These are phyloP conservation scores for Himalopsyche japonica DNA, from an alignment of 2,888 invertebrate species.

Conservation along the genomic window DNA sequence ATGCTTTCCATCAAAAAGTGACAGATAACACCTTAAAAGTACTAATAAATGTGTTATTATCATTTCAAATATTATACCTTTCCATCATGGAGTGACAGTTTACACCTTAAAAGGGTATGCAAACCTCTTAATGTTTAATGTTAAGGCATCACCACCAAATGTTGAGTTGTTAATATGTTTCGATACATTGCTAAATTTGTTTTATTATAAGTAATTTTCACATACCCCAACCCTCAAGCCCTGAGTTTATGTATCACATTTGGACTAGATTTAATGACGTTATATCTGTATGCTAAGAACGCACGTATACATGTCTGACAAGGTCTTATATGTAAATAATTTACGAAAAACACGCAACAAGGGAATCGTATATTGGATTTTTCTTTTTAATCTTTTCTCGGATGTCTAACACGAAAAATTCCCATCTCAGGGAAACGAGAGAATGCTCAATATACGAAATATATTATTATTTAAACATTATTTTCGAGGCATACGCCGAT, in stretches of 20 bases:
- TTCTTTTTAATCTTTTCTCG: background rate
- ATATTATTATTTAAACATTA: background rate
- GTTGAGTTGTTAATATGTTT: too few relatives aligned
- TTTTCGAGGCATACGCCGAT: too few relatives aligned
- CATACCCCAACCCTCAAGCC: background rate
- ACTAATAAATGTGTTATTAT: too few relatives aligned
- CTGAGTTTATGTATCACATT: background rate
- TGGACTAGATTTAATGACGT: background rate
- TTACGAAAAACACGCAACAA: background rate
- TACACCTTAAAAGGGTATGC: too few relatives aligned
- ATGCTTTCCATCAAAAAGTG: too few relatives aligned
- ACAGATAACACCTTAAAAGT: too few relatives aligned
- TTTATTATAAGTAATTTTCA: too few relatives aligned
- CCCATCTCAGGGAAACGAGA: background rate
- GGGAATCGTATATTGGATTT: background rate
- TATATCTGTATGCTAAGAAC: background rate
- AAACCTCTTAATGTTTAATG: too few relatives aligned
- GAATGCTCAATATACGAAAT: background rate
- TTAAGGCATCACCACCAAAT: too few relatives aligned
- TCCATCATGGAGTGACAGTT: too few relatives aligned
- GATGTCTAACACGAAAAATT: background rate
- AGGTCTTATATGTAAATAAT: background rate
- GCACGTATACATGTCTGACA: background rate
- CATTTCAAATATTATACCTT: too few relatives aligned
- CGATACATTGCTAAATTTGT: too few relatives aligned